A percentile compares a stretch with the other conserved stretches of the same genome.
These are phyloP conservation scores for Clunio marinus DNA, from an alignment of 2,888 invertebrate species.

Conservation along the genomic window DNA sequence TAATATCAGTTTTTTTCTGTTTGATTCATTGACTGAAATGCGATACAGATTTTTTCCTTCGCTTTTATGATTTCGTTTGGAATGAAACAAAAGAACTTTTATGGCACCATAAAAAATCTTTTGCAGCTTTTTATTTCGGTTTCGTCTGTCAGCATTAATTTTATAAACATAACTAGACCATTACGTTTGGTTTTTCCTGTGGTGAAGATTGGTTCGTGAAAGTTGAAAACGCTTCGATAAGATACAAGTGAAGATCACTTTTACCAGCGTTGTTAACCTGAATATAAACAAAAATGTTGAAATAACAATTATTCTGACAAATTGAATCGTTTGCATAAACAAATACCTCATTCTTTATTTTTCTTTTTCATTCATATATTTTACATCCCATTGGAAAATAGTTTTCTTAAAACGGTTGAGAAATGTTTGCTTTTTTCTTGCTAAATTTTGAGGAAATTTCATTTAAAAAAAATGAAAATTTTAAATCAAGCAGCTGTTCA, in stretches of 20 bases:
- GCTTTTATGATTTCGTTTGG: not conserved
- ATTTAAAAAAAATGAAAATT: not conserved
- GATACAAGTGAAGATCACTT: too few species aligned
- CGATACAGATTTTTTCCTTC: not conserved
- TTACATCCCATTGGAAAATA: too few species aligned
- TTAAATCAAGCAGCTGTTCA: not conserved
- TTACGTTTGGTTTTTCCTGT: too few species aligned
- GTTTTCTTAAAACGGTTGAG: too few species aligned
- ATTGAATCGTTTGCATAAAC: not conserved
- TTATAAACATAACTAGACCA: not conserved
- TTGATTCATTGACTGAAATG: not conserved
- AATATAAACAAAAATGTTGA: too few species aligned
- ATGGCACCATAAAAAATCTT: conserved; percentile 13
- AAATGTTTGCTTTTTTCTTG: too few species aligned
- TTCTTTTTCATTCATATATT: too few species aligned
- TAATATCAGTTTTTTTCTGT: too few species aligned
- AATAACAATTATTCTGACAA: not conserved
- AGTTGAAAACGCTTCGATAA: too few species aligned
- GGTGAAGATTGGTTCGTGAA: too few species aligned
- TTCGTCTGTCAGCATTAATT: conserved; percentile 4
- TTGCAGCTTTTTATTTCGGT: not conserved
- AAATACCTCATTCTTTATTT: too few species aligned
- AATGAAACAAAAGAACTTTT: not conserved
- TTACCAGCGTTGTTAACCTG: too few species aligned
- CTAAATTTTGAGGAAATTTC: not conserved